Conservation (phyloP, 2,113 vertebrate genomes). For the Athene noctua region DNA sequence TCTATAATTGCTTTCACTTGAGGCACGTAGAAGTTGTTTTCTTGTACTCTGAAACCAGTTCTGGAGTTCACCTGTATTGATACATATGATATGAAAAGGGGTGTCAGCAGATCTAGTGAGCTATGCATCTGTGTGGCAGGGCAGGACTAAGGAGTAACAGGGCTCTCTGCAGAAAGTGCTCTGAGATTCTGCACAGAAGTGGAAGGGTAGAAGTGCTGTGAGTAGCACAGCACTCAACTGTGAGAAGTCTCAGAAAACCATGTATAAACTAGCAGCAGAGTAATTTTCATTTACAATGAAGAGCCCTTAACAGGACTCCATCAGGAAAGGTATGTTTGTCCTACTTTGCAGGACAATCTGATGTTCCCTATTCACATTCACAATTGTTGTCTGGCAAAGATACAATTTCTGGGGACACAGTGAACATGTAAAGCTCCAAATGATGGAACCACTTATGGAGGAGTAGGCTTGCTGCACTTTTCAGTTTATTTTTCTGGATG, state of each 20-base stretch:
- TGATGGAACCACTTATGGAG: background rate
- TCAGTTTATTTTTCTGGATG: background rate
- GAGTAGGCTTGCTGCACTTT: background rate
- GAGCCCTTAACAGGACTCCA: background rate
- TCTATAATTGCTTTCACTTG: accelerated
- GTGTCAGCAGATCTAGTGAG: background rate
- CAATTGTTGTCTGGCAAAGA: background rate
- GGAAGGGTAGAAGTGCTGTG: background rate
- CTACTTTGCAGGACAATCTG: background rate
- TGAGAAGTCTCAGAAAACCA: background rate
- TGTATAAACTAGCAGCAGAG: background rate
- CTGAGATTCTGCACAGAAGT: background rate
- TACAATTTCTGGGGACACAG: background rate
- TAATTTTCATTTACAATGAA: background rate
- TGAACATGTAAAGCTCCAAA: background rate
- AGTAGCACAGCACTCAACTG: background rate
- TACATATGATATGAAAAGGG: accelerated
- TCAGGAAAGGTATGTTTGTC: background rate
- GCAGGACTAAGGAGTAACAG: background rate
- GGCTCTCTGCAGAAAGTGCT: background rate
- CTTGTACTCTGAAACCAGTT: background rate
- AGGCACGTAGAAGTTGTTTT: conserved; percentile 22
- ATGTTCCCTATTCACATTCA: background rate
- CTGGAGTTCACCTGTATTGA: conserved; percentile 58
- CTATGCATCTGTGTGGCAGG: background rate